These are phyloP conservation scores for Lates japonicus DNA, from an alignment of 2,797 vertebrate species.

Conservation along the genomic window DNA sequence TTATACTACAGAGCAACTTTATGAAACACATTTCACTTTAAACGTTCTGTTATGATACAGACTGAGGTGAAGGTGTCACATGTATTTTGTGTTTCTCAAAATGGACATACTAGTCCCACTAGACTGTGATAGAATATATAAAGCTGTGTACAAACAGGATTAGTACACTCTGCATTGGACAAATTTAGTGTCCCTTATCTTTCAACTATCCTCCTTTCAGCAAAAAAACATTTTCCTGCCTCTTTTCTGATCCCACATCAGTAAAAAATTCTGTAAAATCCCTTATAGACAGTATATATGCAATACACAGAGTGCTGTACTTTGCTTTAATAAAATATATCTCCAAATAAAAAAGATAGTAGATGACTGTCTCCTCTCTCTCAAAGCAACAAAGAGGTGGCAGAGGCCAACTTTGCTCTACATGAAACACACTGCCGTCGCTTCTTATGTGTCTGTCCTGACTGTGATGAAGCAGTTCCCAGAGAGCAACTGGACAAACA, in stretches of 20 bases:
- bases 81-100: not conserved
- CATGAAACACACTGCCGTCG: conserved; percentile 88
- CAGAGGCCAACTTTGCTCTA: conserved; percentile 83
- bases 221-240: too few relatives aligned
- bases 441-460: conserved; percentile 84
- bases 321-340: not conserved
- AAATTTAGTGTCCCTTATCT: not conserved
- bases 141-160: not conserved
- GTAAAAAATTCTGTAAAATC: too few relatives aligned
- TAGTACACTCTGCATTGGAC: not conserved
- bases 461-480: conserved; percentile 83
- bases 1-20: not conserved
- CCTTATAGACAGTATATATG: too few relatives aligned
- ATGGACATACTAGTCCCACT: not conserved
- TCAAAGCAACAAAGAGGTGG: conserved; percentile 84
- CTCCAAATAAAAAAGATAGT: not conserved
- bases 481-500: conserved; percentile 81
- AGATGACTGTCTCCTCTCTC: not conserved
- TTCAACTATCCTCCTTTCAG: not conserved
- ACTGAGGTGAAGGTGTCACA: not conserved
- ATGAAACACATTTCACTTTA: not conserved
- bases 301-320: too few relatives aligned
- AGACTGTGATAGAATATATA: not conserved
- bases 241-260: too few relatives aligned
- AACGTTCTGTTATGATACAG: not conserved